Conservation (phyloP, 2,888 invertebrate species). For the Leptopilina myrica region DNA sequence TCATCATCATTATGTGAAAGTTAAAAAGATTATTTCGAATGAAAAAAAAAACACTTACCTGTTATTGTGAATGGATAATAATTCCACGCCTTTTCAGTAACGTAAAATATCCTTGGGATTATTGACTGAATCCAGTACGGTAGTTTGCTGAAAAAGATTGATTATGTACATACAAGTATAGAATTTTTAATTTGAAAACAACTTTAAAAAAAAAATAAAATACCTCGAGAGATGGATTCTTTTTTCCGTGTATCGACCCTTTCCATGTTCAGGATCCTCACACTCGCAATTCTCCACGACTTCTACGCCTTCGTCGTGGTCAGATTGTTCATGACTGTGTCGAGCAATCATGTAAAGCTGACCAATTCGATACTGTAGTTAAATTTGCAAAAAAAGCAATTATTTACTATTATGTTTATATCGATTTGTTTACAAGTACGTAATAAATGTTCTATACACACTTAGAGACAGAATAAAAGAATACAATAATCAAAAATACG, state of each 20-base stretch:
- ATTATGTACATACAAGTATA: not conserved
- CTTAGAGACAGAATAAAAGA: not conserved
- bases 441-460: not conserved
- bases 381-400: conserved; percentile 25
- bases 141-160: conserved; percentile 82
- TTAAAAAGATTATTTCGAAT: not conserved
- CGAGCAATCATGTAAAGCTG: conserved; percentile 97
- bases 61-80: conserved; percentile 94
- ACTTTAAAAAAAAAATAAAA: too few species aligned
- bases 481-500: not conserved
- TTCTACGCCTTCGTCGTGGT: conserved; percentile 93
- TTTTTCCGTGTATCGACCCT: conserved; percentile 94
- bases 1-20: conserved; percentile 34
- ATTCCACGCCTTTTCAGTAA: conserved; percentile 97
- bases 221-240: conserved; percentile 92
- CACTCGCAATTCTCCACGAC: conserved; percentile 90
- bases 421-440: not conserved
- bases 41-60: conserved; percentile 77
- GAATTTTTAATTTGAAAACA: too few species aligned
- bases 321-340: conserved; percentile 94
- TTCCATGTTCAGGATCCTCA: conserved; percentile 87
- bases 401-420: not conserved
- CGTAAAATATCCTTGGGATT: conserved; percentile 93
- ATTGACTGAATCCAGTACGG: conserved; percentile 94
- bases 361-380: conserved; percentile 89